Evolutionary conservation across 2,888 invertebrate species (phyloP), one percentile per base, ranked within the genome.

Genomic region (Agonopterix heracliana): DNA sequence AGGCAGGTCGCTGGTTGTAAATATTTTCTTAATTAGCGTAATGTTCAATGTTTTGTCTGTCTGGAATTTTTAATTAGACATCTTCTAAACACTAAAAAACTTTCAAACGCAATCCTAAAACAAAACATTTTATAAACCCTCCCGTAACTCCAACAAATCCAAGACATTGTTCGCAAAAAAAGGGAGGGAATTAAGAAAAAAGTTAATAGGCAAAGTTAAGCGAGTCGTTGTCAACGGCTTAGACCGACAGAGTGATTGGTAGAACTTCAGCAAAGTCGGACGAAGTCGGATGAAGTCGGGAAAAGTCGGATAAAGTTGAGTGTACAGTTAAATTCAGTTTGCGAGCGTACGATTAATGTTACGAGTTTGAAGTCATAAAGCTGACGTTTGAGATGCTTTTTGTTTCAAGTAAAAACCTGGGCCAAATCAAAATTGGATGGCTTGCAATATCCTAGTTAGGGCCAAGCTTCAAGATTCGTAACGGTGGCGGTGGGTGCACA

Each of bases 171-270:
- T 60, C 49, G 51, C 47, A 45, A 42, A 34, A 54, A 52, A 52
- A 54, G 54, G 49, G 43, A 45, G 44, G 34, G 52, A 52, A 63
- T 55, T 38, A 45, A 17, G 45, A 54, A 63, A 67, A 74, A 73
- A 66, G 63, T 64, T 76, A 78, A 78, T 78, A 71, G 75, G 60
- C 46, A 61, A 78, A 78, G 74, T 80, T 81, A 62, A 73, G 73
- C 70, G 70, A 75, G 69, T 60, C 58, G 66, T 75, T 78, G 78
- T 79, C 79, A 75, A 71, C 74, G 68, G 61, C 60, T 68, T 60
- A 60, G 62, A 53, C 58, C 53, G 55, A 59, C 67, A 72, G 73
- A 79, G 70, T 74, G 79, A 78, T 77, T 64, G 60, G 53, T 26
- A 26, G 26, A 26, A 26, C 26, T 26, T 26, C 26, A 7, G 55